Base-by-base conservation (phyloP, 2,888 invertebrate species). In the Portevinia maculata region DNA sequence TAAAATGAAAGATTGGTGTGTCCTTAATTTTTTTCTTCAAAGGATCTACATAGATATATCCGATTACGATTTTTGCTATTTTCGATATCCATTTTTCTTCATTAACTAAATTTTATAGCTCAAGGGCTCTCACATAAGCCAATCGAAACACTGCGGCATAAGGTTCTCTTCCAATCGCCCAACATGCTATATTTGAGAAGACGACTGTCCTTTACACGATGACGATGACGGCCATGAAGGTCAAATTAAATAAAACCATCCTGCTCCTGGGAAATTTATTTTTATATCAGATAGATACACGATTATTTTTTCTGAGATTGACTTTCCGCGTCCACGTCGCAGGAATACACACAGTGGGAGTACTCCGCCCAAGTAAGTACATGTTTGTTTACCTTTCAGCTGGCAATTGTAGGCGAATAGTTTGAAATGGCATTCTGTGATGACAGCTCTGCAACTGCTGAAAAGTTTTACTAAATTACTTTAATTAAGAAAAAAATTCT, bases 201-300 rank as follows among this genome's bases (percentile, higher is more conserved):
- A 4, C 9, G 11, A 1, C 15, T 13, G 48, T 48, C 37, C 37
- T 48, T 11, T 13, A 24, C 2, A 24, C 9, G 13, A 48, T 21
- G 32, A 11, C 19, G 15, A 28, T 28, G 69, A 30, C 37, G 46
- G 37, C 21, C 21, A 30, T 52, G 70, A 70, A 70, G 70, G 70
- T 70, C 70, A 70, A 30, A 70, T 59, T 15, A 60, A 70, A 70
- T 59, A 24, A 41, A 50, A 41, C 46, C 50, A 30, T 11, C 11
- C 41, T 28, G 7, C 70, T 60, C 70, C 7, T 37, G 70, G 70
- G 70, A 70, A 70, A 70, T 70, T 70, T 70, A 70, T 70, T 70
- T 70, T 70, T 70, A 60, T 70, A 41, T 60, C 59, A 19, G 7
- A 21, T 52, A 41, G 41, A 34, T 24, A 59, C 30, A 41, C 32